These are phyloP conservation scores for Monopterus albus DNA, from an alignment of 2,113 vertebrate species.

Conservation along the genomic window DNA sequence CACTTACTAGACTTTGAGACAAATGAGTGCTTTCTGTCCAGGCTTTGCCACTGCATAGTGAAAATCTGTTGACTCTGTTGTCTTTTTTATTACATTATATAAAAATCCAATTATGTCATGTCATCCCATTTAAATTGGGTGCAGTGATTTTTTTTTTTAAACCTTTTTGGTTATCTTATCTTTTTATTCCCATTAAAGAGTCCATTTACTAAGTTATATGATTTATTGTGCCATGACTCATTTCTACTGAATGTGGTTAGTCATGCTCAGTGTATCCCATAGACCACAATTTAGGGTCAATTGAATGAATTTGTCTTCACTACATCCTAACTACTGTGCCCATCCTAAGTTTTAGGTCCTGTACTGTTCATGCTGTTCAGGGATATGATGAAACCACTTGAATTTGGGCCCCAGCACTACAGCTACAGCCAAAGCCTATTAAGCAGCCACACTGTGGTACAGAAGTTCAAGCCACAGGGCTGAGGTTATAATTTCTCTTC, in stretches of 20 bases:
- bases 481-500: conserved; percentile 72
- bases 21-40: neutral
- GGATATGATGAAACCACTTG: conserved; percentile 70
- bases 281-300: conserved; percentile 53
- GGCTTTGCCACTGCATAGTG: neutral
- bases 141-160: no score
- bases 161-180: conserved; percentile 33
- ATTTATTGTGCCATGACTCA: conserved; percentile 48
- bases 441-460: conserved; percentile 75
- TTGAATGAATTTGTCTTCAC: conserved; percentile 66
- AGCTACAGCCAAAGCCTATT: conserved; percentile 76
- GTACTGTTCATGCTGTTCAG: conserved; percentile 53
- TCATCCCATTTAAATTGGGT: neutral
- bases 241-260: conserved; percentile 55
- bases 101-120: neutral
- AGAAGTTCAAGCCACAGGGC: conserved; percentile 73
- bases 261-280: conserved; percentile 34
- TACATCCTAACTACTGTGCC: conserved; percentile 54
- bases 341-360: conserved; percentile 52
- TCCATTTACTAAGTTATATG: conserved; percentile 25
- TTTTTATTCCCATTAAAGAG: conserved; percentile 32
- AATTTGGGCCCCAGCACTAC: conserved; percentile 57
- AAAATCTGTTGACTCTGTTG: no score
- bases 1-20: neutral
- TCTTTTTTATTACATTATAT: neutral